Evolutionary conservation across 2,113 vertebrate species (phyloP).

Genomic region (Solea solea): DNA sequence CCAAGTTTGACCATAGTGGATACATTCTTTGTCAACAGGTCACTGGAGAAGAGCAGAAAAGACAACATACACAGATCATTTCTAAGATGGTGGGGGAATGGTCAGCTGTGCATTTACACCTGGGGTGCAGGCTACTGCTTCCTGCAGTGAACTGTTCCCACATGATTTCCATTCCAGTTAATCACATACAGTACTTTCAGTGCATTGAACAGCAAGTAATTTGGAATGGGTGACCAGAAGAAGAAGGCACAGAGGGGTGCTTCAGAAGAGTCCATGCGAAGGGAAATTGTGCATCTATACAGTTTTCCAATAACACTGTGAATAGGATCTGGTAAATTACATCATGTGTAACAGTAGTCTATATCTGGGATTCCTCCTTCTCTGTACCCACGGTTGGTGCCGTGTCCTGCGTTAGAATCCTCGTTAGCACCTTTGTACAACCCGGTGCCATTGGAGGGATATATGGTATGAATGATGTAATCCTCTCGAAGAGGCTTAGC

Average conservation of each 20-base stretch:
- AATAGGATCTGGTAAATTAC: conserved; percentile 71
- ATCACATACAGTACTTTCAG: conserved; percentile 68
- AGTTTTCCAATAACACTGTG: conserved; percentile 75
- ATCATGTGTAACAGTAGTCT: conserved; percentile 93
- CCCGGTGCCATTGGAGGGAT: conserved; percentile 91
- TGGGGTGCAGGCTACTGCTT: conserved; percentile 66
- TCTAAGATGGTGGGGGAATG: conserved; percentile 72
- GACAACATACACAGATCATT: conserved; percentile 69
- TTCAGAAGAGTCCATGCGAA: conserved; percentile 80
- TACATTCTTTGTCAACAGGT: conserved; percentile 74
- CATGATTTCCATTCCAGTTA: conserved; percentile 71
- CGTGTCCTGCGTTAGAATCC: conserved; percentile 83
- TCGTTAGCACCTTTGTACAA: conserved; percentile 87
- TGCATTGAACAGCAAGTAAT: conserved; percentile 76
- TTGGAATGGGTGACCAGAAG: conserved; percentile 84
- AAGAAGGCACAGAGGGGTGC: conserved; percentile 85
- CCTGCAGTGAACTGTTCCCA: conserved; percentile 66
- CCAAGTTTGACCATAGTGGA: conserved; percentile 51
- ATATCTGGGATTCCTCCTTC: conserved; percentile 91
- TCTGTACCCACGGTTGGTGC: conserved; percentile 90
- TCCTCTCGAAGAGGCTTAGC: conserved; percentile 89
- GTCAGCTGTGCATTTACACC: conserved; percentile 77
- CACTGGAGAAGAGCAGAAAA: conserved; percentile 66
- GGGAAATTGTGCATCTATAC: conserved; percentile 83
- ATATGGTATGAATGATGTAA: conserved; percentile 93